Conservation (phyloP, 2,113 vertebrate genomes). For the Pungitius pungitius region DNA sequence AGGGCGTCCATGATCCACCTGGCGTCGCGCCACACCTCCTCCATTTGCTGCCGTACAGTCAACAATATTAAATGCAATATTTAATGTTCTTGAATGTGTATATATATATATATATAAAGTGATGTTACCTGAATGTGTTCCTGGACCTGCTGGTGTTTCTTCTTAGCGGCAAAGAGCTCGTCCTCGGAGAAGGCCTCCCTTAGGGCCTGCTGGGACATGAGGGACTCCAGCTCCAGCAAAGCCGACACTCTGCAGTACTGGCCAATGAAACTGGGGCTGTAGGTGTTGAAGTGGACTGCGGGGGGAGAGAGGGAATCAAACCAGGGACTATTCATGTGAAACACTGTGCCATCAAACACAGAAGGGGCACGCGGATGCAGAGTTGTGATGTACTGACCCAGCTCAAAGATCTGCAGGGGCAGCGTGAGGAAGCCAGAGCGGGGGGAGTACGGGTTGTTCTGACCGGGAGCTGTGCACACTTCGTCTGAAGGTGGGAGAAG, state of each 20-base stretch:
- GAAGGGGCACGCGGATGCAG: slow-evolving; percentile 1
- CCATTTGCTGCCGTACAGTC: slow-evolving; percentile 84
- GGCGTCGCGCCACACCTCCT: slow-evolving; percentile 90
- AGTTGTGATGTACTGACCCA: slow-evolving; percentile 78
- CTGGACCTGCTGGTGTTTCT: slow-evolving; percentile 90
- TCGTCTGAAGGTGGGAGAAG: slow-evolving; percentile 89
- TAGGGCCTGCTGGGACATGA: slow-evolving; percentile 92
- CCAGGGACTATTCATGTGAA: neutral
- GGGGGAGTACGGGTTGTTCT: slow-evolving; percentile 88
- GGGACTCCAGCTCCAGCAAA: slow-evolving; percentile 88
- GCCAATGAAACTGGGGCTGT: slow-evolving; percentile 86
- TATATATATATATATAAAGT: neutral
- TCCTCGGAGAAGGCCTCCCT: slow-evolving; percentile 89
- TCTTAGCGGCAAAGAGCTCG: slow-evolving; percentile 85
- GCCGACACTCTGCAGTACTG: slow-evolving; percentile 91
- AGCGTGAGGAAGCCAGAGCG: slow-evolving; percentile 87
- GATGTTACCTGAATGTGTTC: slow-evolving; percentile 87
- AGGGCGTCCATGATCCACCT: slow-evolving; percentile 93
- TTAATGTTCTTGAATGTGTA: neutral
- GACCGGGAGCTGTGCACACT: slow-evolving; percentile 89
- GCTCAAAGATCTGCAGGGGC: slow-evolving; percentile 91
- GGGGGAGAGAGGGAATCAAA: slow-evolving; percentile 15
- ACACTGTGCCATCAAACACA: neutral
- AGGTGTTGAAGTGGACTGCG: slow-evolving; percentile 89
- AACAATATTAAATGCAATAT: neutral